Evolutionary conservation across 2,113 vertebrate genomes (phyloP), one percentile per base, ranked within the genome.

Genomic region (Nycticorax nycticorax): DNA sequence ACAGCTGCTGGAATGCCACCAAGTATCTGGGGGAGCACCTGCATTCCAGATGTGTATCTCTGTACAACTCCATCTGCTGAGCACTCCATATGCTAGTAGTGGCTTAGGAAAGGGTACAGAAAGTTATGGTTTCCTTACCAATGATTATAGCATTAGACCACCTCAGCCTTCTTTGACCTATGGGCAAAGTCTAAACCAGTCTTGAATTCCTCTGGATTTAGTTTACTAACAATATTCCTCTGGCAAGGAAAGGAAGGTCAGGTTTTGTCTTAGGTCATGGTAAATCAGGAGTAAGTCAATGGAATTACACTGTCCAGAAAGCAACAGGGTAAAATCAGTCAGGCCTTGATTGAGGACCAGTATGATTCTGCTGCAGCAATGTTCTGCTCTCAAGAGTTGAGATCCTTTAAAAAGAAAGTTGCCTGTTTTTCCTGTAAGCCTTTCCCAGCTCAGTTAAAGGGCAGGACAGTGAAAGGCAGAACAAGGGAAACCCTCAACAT

Each of bases 11-110:
- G 91, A 92, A 76, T 47, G 66, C 45, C 80, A 89, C 71, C 84
- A 80, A 92, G 28, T 50, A 59, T 88, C 81, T 96, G 86, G 66
- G 71, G 62, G 73, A 89, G 50, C 82, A 94, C 91, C 91, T 96
- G 92, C 37, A 32, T 79, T 91, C 74, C 89, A 97, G 92, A 95
- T 96, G 95, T 55, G 17, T 16, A 24, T 32, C 39, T 77, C 56
- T 85, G 28, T 73, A 60, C 41, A 45, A 32, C 32, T 89, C 56
- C 88, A 85, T 81, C 80, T 95, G 92, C 75, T 81, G 73, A 94
- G 83, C 48, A 12, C 24, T 41, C 56, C 10, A 0, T 45, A 1
- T 45, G 64, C 52, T 77, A 41, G 8, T 33, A 17, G 28, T 67
- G 43, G 23, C 30, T 94, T 41, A 62, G 68, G 56, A 86, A 76